Percentiles rank a stretch among this genome's conserved stretches.
Evolutionary conservation across 2,113 vertebrate genomes (phyloP).

Genomic region (Sorex araneus): DNA sequence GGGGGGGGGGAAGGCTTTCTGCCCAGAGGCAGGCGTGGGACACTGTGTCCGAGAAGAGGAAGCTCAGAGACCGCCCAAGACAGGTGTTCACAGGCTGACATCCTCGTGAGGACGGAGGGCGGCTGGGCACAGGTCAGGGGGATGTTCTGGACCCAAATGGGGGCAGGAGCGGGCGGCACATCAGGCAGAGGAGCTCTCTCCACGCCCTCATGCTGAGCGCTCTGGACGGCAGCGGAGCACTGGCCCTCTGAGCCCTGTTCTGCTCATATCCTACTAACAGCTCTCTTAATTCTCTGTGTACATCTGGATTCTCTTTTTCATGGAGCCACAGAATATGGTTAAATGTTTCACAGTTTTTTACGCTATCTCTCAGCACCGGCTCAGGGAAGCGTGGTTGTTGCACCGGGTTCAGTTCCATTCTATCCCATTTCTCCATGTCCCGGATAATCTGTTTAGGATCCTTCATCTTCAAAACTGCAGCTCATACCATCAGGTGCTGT

Average conservation of each 20-base stretch:
- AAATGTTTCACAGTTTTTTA: constrained; percentile 99
- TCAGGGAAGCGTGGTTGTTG: constrained; percentile 97
- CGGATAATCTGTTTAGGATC: constrained; percentile 99
- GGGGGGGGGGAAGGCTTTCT: constrained; percentile 98
- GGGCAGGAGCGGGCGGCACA: constrained; percentile 98
- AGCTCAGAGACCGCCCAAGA: constrained; percentile 90
- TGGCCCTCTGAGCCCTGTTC: constrained; percentile 96
- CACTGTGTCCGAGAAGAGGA: constrained; percentile 90
- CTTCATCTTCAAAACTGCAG: constrained; percentile 99
- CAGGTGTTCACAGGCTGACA: constrained; percentile 92
- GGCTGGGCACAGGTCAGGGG: constrained; percentile 98
- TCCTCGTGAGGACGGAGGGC: constrained; percentile 98
- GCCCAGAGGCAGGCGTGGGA: constrained; percentile 96
- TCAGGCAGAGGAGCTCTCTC: constrained; percentile 99
- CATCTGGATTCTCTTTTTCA: constrained; percentile 98
- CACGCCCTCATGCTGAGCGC: constrained; percentile 98
- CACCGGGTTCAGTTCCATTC: constrained; percentile 99
- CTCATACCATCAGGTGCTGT: constrained; percentile 99
- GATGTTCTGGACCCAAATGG: constrained; percentile 98
- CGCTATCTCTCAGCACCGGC: constrained; percentile 97
- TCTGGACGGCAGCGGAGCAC: constrained; percentile 99
- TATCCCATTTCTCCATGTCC: constrained; percentile 99
- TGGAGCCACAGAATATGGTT: constrained; percentile 97
- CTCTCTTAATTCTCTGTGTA: constrained; percentile 96
- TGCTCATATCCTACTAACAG: constrained; percentile 97